Base-by-base conservation (phyloP, 2,113 vertebrate species). In the Picathartes gymnocephalus region DNA sequence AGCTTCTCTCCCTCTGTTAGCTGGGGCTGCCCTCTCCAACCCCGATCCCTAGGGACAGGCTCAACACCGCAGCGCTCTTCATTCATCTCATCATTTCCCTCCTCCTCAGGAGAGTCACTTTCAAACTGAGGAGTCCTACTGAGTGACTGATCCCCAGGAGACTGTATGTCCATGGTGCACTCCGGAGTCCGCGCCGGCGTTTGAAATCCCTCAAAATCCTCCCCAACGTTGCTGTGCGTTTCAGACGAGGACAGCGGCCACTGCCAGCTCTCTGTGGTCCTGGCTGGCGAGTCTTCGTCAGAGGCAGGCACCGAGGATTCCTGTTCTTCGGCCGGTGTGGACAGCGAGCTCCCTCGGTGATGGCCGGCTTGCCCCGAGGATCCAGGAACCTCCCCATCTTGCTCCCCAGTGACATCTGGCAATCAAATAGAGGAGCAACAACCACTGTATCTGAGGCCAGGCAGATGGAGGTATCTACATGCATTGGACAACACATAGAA, bases 361-460 rank as follows among this genome's bases (percentile, higher is more conserved):
- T 93, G 96, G 90, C 97, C 31, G 64, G 84, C 94, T 97, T 97
- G 97, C 74, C 96, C 96, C 95, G 97, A 97, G 94, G 96, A 97
- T 97, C 96, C 97, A 97, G 97, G 97, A 96, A 97, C 96, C 96
- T 97, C 97, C 97, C 97, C 97, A 97, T 97, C 97, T 97, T 97
- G 97, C 40, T 97, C 96, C 97, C 97, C 97, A 97, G 96, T 97
- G 97, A 97, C 97, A 97, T 97, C 97, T 97, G 97, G 96, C 97
- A 97, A 97, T 97, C 97, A 97, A 97, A 97, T 97, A 97, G 96
- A 97, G 97, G 97, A 97, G 97, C 97, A 97, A 97, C 97, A 97
- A 97, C 97, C 96, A 97, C 97, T 97, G 96, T 97, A 97, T 97
- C 97, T 97, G 96, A 97, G 97, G 97, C 96, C 97, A 97, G 95